Evolutionary conservation across 2,888 invertebrate genomes (phyloP).

Genomic region (Anarsia innoxiella): DNA sequence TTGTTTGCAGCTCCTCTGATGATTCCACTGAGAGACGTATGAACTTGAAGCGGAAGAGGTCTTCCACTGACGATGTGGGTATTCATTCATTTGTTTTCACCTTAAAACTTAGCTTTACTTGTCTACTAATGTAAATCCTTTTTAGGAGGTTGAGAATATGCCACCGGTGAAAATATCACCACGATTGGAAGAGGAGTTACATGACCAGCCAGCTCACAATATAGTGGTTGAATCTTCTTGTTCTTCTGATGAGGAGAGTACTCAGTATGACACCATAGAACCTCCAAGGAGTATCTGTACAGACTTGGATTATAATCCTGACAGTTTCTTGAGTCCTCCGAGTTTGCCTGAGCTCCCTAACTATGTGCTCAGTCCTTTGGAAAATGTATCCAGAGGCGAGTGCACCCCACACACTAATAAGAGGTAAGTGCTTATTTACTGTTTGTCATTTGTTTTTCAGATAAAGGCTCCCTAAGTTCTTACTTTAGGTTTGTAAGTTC

Average conservation of each 20-base stretch:
- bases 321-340: conserved; percentile 66
- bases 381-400: conserved; percentile 68
- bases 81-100: too few relatives aligned
- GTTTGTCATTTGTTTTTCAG: too few relatives aligned
- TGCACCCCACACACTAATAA: conserved; percentile 68
- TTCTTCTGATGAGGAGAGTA: conserved; percentile 59
- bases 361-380: conserved; percentile 63
- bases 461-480: too few relatives aligned
- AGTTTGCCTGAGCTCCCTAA: conserved; percentile 60
- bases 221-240: conserved; percentile 62
- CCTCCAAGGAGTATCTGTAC: conserved; percentile 56
- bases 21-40: conserved; percentile 52
- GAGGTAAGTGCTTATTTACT: conserved; percentile 48
- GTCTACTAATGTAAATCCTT: too few relatives aligned
- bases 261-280: conserved; percentile 44
- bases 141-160: conserved; percentile 62
- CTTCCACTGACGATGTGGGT: conserved; percentile 65
- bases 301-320: conserved; percentile 62
- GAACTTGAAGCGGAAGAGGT: conserved; percentile 63
- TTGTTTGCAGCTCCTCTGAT: conserved; percentile 52
- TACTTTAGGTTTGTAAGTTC: too few relatives aligned
- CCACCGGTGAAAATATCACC: conserved; percentile 55
- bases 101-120: too few relatives aligned
- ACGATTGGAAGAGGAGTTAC: conserved; percentile 39
- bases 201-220: conserved; percentile 53